Base-by-base conservation (phyloP, 2,888 invertebrate genomes). In the Heliconius ismenius region DNA sequence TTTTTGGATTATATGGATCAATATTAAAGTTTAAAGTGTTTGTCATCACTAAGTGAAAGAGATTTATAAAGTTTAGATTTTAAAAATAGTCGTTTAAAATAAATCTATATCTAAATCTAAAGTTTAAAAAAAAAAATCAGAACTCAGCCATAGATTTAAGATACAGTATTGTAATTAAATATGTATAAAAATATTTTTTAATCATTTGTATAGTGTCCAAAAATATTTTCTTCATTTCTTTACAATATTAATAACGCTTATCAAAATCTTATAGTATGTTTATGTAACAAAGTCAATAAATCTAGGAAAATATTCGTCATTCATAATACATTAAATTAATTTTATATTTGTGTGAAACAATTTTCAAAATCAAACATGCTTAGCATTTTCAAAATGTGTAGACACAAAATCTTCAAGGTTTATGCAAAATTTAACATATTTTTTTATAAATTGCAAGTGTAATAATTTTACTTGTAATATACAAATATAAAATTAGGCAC, bases 331-430 rank as follows among this genome's bases (percentile, higher is more conserved):
- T 21, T 54, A 54, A 54, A 54, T 54, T 9, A 9, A 3, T 54
- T 54, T 54, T 54, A 54, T 54, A 54, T 21, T 54, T 18, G 21
- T 54, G 3, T 54, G 3, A n/a, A 54, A 54, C 0, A 21, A 43
- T 54, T 54, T 54, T 28, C 21, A 4, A 4, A 26, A 28, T 32
- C 28, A 70, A n/a, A n/a, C 13, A 91, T 90, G 90, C 76, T 91
- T 89, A 82, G 91, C 92, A 91, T 91, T 89, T 83, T 75, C 81
- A 83, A 86, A 87, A 83, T 82, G 90, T 91, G 86, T 84, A 78
- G 4, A 49, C 49, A 54, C 21, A 65, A 65, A 36, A 60, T 60
- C n/a, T 36, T 39, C 21, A 32, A 65, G 21, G 9, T 65, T 28
- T 11, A n/a, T 65, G n/a, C 10, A n/a, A n/a, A 21, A 65, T 36